Conservation (phyloP, 2,888 invertebrate species). For the Ptilodon capucinus region DNA sequence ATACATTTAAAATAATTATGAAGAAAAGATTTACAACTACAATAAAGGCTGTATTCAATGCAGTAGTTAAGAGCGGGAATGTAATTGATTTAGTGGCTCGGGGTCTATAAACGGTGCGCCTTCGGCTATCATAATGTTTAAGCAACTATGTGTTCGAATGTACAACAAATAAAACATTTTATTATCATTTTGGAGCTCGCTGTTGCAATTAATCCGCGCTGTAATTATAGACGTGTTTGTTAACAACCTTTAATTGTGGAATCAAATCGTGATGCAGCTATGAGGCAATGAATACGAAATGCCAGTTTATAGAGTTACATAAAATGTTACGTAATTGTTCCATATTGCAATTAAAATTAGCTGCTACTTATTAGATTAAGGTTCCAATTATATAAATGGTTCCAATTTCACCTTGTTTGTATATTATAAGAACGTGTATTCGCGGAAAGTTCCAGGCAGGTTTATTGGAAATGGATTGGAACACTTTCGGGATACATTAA, state of each 20-base stretch:
- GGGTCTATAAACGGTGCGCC: constrained; percentile 24
- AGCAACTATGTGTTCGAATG: constrained; percentile 26
- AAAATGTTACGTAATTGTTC: neutral
- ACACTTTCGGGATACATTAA: too few relatives aligned
- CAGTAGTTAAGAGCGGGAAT: neutral
- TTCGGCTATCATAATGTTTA: constrained; percentile 38
- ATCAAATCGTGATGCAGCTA: neutral
- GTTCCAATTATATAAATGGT: too few relatives aligned
- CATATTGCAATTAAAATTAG: neutral
- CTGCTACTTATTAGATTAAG: too few relatives aligned
- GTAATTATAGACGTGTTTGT: constrained; percentile 51
- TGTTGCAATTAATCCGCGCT: constrained; percentile 41
- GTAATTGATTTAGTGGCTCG: constrained; percentile 12
- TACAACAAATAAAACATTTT: constrained; percentile 32
- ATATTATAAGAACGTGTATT: too few relatives aligned
- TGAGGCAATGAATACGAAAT: neutral
- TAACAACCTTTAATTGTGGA: constrained; percentile 41
- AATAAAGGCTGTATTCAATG: neutral
- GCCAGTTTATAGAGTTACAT: neutral
- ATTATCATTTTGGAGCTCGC: constrained; percentile 29
- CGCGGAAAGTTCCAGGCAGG: too few relatives aligned
- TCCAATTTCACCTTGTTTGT: too few relatives aligned
- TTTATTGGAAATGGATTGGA: too few relatives aligned
- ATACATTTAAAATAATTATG: neutral
- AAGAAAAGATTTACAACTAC: neutral